Percentiles rank a stretch among this genome's conserved stretches.
Conservation (phyloP, 92 coral and sea anemone genomes). For the Epizoanthus ramosus region DNA sequence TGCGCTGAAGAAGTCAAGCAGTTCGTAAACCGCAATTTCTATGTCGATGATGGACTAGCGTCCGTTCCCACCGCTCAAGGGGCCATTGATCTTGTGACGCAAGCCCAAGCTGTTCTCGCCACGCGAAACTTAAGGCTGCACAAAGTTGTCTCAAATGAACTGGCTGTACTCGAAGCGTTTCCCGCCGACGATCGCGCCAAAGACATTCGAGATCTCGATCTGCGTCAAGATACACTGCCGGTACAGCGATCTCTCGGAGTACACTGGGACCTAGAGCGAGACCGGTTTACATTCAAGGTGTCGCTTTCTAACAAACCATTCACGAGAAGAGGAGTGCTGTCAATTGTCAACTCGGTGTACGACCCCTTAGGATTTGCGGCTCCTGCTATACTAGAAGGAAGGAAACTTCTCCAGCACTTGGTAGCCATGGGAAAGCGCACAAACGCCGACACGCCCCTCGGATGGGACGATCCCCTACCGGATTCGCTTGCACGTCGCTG, state of each 20-base stretch:
- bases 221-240: constrained; percentile 36
- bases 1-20: no score
- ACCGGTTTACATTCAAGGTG: constrained; percentile 37
- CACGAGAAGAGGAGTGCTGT: constrained; percentile 50
- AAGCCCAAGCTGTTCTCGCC: no score
- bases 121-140: no score
- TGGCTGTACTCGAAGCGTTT: no score
- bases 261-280: constrained; percentile 37
- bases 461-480: no score
- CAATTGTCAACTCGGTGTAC: constrained; percentile 47
- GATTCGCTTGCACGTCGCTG: no score
- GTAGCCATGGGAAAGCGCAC: constrained; percentile 39
- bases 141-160: no score
- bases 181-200: constrained; percentile 18
- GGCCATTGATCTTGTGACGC: no score
- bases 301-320: constrained; percentile 40
- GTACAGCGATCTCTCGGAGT: constrained; percentile 42
- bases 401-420: constrained; percentile 37
- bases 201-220: constrained; percentile 41
- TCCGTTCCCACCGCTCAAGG: no score
- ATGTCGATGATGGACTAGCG: no score
- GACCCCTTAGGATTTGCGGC: constrained; percentile 50
- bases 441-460: not conserved
- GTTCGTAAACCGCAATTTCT: no score
- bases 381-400: constrained; percentile 39